Percentiles rank a stretch among this genome's conserved stretches.
Conservation (phyloP, 2,888 invertebrate species). For the Erynnis tages region DNA sequence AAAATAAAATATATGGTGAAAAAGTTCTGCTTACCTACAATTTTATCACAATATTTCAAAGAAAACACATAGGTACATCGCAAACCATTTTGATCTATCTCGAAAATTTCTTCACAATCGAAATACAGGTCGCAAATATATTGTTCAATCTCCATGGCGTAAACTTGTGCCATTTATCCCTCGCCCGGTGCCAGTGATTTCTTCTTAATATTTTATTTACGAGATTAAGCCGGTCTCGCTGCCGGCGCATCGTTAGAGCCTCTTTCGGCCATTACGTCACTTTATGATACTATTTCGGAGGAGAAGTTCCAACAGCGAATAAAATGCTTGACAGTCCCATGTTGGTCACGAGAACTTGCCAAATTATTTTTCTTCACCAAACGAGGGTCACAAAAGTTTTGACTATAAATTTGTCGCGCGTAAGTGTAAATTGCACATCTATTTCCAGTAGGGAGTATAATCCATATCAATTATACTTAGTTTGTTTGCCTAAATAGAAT, state of each 20-base stretch:
- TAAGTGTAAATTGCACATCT: conserved; percentile 37
- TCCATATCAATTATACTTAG: too few relatives aligned
- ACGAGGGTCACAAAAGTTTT: conserved; percentile 42
- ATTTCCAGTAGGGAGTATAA: too few relatives aligned
- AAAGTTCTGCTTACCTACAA: too few relatives aligned
- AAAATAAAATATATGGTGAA: too few relatives aligned
- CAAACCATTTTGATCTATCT: neutral
- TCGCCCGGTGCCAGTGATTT: conserved; percentile 61
- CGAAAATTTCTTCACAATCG: conserved; percentile 30
- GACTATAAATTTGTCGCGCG: conserved; percentile 48
- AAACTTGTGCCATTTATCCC: conserved; percentile 47
- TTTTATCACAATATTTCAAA: too few relatives aligned
- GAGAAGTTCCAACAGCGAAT: conserved; percentile 48
- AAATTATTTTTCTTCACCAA: conserved; percentile 45
- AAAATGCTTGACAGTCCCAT: conserved; percentile 54
- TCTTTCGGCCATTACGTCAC: conserved; percentile 60
- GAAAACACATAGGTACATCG: too few relatives aligned
- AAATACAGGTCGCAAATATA: conserved; percentile 40
- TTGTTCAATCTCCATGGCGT: conserved; percentile 55
- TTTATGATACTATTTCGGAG: conserved; percentile 63
- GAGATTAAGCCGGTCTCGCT: conserved; percentile 57
- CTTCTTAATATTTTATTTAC: conserved; percentile 76
- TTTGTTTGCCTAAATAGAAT: too few relatives aligned
- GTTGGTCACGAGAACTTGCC: conserved; percentile 37
- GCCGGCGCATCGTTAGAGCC: conserved; percentile 58